Evolutionary conservation across 2,113 vertebrate genomes (phyloP).

Genomic region (Gymnogyps californianus): DNA sequence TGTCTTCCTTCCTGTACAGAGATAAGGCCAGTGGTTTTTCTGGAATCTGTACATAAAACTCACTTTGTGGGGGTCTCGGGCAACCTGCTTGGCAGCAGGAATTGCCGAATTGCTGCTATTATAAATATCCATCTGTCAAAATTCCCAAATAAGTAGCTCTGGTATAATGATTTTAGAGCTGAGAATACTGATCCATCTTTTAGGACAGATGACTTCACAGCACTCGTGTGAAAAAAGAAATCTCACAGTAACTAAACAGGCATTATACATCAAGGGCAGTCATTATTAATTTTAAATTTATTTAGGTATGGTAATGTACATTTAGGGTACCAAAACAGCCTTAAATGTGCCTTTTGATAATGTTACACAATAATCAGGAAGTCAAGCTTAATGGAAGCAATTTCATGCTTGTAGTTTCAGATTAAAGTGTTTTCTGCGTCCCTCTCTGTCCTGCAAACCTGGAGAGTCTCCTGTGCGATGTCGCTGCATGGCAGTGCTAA

Average conservation of each 20-base stretch:
- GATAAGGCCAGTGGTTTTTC: not conserved
- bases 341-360: conserved; percentile 24
- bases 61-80: not conserved
- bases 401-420: conserved; percentile 30
- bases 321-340: not conserved
- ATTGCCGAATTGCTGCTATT: not conserved
- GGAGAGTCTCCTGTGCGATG: not conserved
- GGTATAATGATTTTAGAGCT: not conserved
- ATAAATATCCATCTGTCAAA: not conserved
- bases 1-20: not conserved
- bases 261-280: not conserved
- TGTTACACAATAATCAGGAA: not conserved
- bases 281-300: conserved; percentile 1
- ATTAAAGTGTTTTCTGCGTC: not conserved
- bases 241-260: not conserved
- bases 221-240: not conserved
- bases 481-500: not conserved
- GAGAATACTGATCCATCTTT: not conserved
- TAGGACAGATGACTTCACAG: not conserved
- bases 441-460: not conserved
- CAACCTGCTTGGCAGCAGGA: not conserved
- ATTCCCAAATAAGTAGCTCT: not conserved
- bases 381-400: conserved; percentile 12
- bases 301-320: not conserved
- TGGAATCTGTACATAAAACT: not conserved